These are phyloP conservation scores for Chitala chitala DNA, from an alignment of 2,113 vertebrate species.

Conservation along the genomic window DNA sequence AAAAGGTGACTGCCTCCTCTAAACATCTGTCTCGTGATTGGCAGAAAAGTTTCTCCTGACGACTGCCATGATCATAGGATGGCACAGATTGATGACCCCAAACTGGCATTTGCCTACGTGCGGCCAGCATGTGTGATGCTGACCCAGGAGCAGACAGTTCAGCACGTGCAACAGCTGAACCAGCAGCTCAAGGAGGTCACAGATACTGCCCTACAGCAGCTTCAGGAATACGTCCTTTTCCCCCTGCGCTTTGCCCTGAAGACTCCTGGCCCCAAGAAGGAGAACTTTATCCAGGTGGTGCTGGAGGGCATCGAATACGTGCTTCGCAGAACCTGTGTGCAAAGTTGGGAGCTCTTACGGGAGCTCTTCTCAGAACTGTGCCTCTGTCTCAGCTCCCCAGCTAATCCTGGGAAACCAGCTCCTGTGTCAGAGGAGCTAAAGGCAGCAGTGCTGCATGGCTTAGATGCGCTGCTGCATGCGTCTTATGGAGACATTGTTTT, in stretches of 20 bases:
- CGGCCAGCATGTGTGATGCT: constrained; percentile 82
- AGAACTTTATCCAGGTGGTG: constrained; percentile 66
- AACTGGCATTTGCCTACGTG: constrained; percentile 77
- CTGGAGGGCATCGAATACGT: constrained; percentile 70
- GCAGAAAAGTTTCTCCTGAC: not conserved
- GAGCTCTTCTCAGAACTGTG: constrained; percentile 84
- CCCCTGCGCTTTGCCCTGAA: constrained; percentile 82
- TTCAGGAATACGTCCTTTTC: constrained; percentile 90
- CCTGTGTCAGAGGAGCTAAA: constrained; percentile 78
- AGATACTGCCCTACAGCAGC: constrained; percentile 75
- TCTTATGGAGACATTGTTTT: constrained; percentile 68
- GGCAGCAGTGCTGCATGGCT: constrained; percentile 60
- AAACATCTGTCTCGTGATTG: not conserved
- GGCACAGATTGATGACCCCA: constrained; percentile 77
- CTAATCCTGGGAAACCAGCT: constrained; percentile 52
- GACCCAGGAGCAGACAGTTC: constrained; percentile 66
- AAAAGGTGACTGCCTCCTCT: no score
- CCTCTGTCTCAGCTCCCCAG: constrained; percentile 67
- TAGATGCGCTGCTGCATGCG: constrained; percentile 74
- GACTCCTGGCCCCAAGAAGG: constrained; percentile 65
- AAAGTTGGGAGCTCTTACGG: constrained; percentile 68
- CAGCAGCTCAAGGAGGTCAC: constrained; percentile 61
- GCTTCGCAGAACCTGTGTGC: constrained; percentile 72
- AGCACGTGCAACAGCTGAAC: constrained; percentile 67
- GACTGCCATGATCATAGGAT: constrained; percentile 43